Base-by-base conservation (phyloP, 2,888 invertebrate genomes). In the Euplexia lucipara region DNA sequence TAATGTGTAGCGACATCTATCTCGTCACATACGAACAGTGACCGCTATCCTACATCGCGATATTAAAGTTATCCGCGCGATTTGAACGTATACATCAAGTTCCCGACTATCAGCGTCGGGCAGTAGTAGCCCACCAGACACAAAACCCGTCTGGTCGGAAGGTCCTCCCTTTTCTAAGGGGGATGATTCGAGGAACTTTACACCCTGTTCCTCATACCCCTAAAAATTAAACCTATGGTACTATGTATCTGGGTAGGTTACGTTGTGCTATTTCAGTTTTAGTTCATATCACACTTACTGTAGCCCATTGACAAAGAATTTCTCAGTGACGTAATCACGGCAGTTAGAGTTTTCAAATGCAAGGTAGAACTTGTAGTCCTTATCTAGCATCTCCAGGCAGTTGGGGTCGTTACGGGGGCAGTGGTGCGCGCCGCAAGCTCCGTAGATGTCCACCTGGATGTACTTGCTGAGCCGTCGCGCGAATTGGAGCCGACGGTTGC, bases 331-430 rank as follows among this genome's bases (percentile, higher is more conserved):
- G 88, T 99, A 99, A 92, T 99, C 99, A 64, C 97, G 96, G 91
- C 99, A 99, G 87, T 99, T 99, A 34, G 99, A 99, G 91, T 99
- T 99, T 91, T 99, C 99, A 88, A 99, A 99, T 0, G 99, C 98
- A 81, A 99, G 96, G 90, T 99, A 99, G 94, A 99, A 99, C 91
- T 99, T 99, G 95, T 99, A 99, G 78, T 99, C 98, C 70, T 96
- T 97, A 88, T 98, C 98, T 61, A 99, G 96, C 96, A 98, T 97
- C 66, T 98, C 97, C 86, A 99, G 98, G 88, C 99, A 99, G 87
- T 97, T 97, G 84, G 98, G 97, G 82, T 97, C 97, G 54, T 97
- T 97, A 51, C 99, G 96, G 0, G 99, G 97, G 88, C 99, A 99
- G 87, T 97, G 97, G 77, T 97, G 96, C 20, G 97, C 96, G 22